A percentile compares a stretch with the other conserved stretches of the same genome.
Evolutionary conservation across 1,140 invertebrate species (phyloP).

Genomic region (Acyrthosiphon pisum): DNA sequence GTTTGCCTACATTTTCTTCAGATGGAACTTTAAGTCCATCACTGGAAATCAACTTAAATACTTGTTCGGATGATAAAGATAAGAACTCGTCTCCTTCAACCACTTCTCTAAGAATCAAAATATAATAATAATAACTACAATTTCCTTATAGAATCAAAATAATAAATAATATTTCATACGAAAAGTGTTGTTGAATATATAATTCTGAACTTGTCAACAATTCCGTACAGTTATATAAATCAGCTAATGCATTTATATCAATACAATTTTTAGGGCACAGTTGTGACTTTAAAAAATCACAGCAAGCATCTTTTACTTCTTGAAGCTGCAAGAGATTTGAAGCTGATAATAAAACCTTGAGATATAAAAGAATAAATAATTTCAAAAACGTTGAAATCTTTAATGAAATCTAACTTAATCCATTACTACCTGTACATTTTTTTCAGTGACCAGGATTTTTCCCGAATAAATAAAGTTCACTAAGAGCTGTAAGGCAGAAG

Average conservation of each 20-base stretch:
- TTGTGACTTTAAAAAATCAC: constrained; percentile 90
- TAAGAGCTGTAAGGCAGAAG: constrained; percentile 77
- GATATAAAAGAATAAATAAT: constrained; percentile 22
- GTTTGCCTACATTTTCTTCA: constrained; percentile 61
- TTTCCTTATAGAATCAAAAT: neutral
- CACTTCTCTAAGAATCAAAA: constrained; percentile 74
- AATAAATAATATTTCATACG: constrained; percentile 67
- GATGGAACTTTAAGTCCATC: too few species aligned
- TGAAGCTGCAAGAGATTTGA: constrained; percentile 90
- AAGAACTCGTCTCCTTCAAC: constrained; percentile 60
- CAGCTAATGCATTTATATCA: constrained; percentile 93
- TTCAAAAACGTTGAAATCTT: neutral
- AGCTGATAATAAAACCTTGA: constrained; percentile 76
- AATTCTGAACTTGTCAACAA: constrained; percentile 80
- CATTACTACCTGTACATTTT: constrained; percentile 84
- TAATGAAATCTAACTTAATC: neutral
- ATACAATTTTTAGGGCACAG: constrained; percentile 93
- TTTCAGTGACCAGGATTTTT: constrained; percentile 88
- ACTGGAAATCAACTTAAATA: too few species aligned
- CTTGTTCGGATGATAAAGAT: too few species aligned
- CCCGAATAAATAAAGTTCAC: constrained; percentile 92
- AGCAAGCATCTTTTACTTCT: constrained; percentile 91
- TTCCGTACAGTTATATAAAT: constrained; percentile 87
- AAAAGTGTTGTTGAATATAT: constrained; percentile 92
- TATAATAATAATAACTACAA: constrained; percentile 15